Evolutionary conservation across 1,140 invertebrate species (phyloP), one percentile per base, ranked within the genome.

Genomic region (Drosophila pseudoananassae): DNA sequence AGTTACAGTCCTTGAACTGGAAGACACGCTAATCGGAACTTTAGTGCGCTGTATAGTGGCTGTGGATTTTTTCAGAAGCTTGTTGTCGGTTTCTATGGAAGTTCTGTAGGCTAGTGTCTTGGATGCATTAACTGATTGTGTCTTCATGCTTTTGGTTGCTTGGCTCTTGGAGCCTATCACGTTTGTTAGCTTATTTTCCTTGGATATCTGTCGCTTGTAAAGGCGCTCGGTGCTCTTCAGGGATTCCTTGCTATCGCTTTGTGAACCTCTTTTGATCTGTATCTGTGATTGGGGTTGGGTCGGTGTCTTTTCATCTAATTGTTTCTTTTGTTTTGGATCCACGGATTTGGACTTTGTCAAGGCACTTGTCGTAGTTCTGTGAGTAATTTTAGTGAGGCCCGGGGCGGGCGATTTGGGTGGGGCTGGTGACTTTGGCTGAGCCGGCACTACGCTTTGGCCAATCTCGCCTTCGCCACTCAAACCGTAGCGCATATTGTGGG

Each of bases 71-170:
- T 71, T 82, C 38, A 64, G 74, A 49, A 79, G 38, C 23, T 69
- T 90, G 85, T 90, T 88, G 43, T 90, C 84, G 43, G 77, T 56
- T 60, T 85, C 80, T 84, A 90, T 89, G 85, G 85, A 89, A 89
- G 84, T 90, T 81, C 52, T 85, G 61, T 75, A 74, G 70, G 73
- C 83, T 82, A 88, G 85, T 76, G 76, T 73, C 78, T 63, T 88
- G 46, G 65, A 78, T 73, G 49, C 53, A 76, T 50, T 82, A 68
- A 68, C 83, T 88, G 83, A 88, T 88, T 88, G 83, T 79, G 83
- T 79, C 60, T 68, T 88, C 75, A 83, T 83, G 75, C 78, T 88
- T 83, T 90, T 85, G 49, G 68, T 87, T 87, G 71, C 52, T 78
- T 78, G 75, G 76, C 87, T 81, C 65, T 79, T 82, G 14, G 88